A percentile compares a stretch with the other conserved stretches of the same genome.
These are phyloP conservation scores for Amblyopsis rosae DNA, from an alignment of 2,113 vertebrate genomes.

Conservation along the genomic window DNA sequence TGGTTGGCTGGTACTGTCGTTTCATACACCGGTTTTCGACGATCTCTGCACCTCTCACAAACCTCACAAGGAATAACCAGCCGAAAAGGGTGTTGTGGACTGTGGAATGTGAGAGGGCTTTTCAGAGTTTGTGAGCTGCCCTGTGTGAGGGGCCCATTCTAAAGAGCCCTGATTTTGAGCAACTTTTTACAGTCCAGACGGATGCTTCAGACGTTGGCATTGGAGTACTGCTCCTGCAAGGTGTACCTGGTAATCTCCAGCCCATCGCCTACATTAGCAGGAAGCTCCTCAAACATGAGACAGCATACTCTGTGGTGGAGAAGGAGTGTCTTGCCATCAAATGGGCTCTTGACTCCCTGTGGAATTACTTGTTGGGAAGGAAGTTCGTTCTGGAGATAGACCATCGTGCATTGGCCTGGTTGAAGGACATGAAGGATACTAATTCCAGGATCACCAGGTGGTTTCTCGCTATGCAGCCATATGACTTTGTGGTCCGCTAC, in stretches of 20 bases:
- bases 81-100: conserved; percentile 6
- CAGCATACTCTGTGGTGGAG: no score
- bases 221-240: conserved; percentile 13
- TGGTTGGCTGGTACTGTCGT: conserved; percentile 14
- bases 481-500: no score
- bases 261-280: no score
- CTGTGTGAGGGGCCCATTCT: conserved; percentile 6
- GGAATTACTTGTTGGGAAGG: no score
- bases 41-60: neutral
- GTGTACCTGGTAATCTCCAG: neutral
- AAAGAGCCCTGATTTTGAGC: conserved; percentile 10
- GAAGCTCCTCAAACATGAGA: no score
- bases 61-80: neutral
- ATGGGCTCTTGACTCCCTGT: no score
- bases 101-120: neutral
- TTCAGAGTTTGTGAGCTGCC: conserved; percentile 2
- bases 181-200: conserved; percentile 10
- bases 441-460: no score
- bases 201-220: conserved; percentile 10
- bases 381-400: no score
- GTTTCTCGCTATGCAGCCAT: no score
- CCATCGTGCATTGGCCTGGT: no score
- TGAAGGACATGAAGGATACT: no score
- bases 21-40: conserved; percentile 9
- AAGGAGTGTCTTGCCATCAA: no score